Conservation (phyloP, 1,140 invertebrate species). For the Acyrthosiphon pisum region DNA sequence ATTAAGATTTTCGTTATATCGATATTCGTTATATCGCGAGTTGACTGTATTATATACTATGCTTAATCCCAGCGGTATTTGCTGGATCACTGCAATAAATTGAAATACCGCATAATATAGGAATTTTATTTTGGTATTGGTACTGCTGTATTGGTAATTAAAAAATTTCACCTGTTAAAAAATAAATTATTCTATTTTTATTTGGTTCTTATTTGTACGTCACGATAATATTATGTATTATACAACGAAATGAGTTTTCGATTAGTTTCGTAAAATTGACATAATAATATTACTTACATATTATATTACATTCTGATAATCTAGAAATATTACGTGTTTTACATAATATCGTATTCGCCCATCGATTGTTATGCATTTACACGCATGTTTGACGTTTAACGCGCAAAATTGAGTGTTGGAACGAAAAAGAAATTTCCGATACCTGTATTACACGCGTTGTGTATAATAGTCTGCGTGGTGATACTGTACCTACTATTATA, state of each 20-base stretch:
- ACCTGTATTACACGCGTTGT: neutral
- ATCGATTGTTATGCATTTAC: slow-evolving; percentile 7
- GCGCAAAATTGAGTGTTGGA: neutral
- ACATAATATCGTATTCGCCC: neutral
- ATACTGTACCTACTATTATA: neutral
- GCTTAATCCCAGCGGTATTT: neutral
- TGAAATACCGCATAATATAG: neutral
- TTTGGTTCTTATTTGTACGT: neutral
- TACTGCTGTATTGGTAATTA: neutral
- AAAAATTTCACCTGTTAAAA: neutral
- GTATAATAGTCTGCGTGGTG: neutral
- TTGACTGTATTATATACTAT: no score
- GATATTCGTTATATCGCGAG: no score
- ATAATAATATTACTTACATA: neutral
- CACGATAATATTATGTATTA: neutral
- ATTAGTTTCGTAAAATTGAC: neutral
- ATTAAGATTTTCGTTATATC: no score
- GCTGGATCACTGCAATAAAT: neutral
- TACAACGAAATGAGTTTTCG: neutral
- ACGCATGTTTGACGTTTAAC: neutral
- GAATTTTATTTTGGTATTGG: neutral
- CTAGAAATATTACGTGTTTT: slow-evolving; percentile 7
- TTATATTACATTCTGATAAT: neutral
- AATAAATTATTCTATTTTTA: neutral
- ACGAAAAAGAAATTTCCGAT: slow-evolving; percentile 12